Percentiles rank a stretch among this genome's conserved stretches.
These are phyloP conservation scores for Thermophis baileyi DNA, from an alignment of 2,113 vertebrate genomes.

Conservation along the genomic window DNA sequence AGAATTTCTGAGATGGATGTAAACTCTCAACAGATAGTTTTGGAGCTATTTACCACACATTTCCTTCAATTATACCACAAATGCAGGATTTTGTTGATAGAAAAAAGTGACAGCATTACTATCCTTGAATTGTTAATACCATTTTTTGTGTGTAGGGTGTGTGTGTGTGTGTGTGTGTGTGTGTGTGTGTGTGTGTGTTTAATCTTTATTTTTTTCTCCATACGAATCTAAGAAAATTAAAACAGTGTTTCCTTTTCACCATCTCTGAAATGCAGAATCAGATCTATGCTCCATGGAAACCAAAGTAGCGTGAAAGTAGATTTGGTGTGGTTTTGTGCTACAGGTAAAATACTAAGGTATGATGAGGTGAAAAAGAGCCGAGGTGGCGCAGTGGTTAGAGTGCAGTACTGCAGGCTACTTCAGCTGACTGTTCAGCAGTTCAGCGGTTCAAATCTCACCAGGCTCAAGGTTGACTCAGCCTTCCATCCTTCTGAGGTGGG, in stretches of 20 bases:
- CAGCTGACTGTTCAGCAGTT: no score
- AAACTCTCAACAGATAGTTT: neutral
- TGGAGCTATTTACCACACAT: neutral
- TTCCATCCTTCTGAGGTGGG: no score
- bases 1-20: neutral
- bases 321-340: neutral
- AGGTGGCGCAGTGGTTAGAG: no score
- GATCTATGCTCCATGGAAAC: neutral
- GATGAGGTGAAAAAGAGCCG: no score
- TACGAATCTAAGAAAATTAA: neutral
- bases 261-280: neutral
- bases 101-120: neutral
- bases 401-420: no score
- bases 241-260: neutral
- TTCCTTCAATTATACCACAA: neutral
- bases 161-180: neutral
- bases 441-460: no score
- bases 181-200: neutral
- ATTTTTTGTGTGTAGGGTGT: neutral
- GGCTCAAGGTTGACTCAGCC: no score
- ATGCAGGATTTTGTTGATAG: neutral
- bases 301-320: neutral
- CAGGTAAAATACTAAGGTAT: neutral
- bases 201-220: neutral
- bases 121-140: neutral